Evolutionary conservation across 2,888 invertebrate species (phyloP), one percentile per base, ranked within the genome.

Genomic region (Drosophila multiciliata): DNA sequence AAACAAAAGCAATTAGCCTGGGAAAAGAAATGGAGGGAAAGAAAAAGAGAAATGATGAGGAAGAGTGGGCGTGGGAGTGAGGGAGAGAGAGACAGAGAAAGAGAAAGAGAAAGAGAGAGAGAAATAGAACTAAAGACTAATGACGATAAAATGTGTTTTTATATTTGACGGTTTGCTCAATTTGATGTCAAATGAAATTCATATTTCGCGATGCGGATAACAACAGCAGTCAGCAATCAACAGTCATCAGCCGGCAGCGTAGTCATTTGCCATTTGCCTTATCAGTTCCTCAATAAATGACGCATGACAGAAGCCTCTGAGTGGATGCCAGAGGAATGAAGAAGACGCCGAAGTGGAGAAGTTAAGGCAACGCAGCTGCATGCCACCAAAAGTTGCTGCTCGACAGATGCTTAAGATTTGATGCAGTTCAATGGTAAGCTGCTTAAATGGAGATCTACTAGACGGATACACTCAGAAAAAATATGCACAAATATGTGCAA

Each of bases 141-240:
- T 73, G 77, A 70, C 88, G 85, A 89, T 85, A 71, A 79, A 84
- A 76, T 77, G 75, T 85, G 77, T 85, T 87, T 77, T 89, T 87
- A 70, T 71, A 69, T 65, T 65, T 68, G 61, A 42, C 12, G 54
- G 29, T 57, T 71, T 66, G 70, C 71, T 74, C 75, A 81, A 87
- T 87, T 90, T 73, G 87, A 76, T 81, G 83, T 75, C 73, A 68
- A 87, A 90, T 90, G 62, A 80, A 83, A 89, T 82, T 89, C 89
- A 89, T 84, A 89, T 78, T 89, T 80, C 53, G 73, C 87, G 48
- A 65, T 53, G 33, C 48, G 60, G 66, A 68, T 55, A 40, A 55
- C 1, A 55, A 12, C 52, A 59, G 35, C 35, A 32, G n/a, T n/a
- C n/a, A 11, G 17, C 54, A 54, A 33, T 12, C 53, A 9, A 5